phyloP scores from a whole-genome alignment of 2,797 vertebrate genomes.

The Chelon labrosus region DNA sequence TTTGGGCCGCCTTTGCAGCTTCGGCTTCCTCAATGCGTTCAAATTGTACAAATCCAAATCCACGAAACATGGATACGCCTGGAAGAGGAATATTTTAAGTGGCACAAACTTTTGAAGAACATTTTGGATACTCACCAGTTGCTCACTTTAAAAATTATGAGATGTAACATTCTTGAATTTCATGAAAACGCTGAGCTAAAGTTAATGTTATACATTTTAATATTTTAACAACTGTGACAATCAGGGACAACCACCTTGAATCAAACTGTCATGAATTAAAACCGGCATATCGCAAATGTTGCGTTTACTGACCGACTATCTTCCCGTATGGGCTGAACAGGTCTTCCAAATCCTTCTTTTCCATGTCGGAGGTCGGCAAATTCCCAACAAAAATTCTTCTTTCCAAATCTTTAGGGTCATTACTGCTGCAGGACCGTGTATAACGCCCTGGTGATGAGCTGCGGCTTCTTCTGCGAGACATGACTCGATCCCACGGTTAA shows the following conservation, averaged over 20 bases:
- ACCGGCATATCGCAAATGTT: constrained; percentile 36
- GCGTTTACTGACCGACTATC: constrained; percentile 90
- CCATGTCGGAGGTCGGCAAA: constrained; percentile 92
- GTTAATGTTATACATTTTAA: constrained; percentile 25
- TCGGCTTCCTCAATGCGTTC: constrained; percentile 90
- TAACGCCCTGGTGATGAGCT: constrained; percentile 75
- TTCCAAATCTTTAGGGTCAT: constrained; percentile 90
- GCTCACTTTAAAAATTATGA: constrained; percentile 16
- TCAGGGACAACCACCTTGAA: constrained; percentile 22
- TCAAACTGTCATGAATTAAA: constrained; percentile 34
- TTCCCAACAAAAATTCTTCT: constrained; percentile 94
- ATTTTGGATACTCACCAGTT: constrained; percentile 48
- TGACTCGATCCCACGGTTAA: constrained; percentile 71
- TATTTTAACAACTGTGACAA: constrained; percentile 18
- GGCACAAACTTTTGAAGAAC: constrained; percentile 56
- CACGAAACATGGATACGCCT: constrained; percentile 92
- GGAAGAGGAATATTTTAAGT: constrained; percentile 88
- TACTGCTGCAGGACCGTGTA: constrained; percentile 87
- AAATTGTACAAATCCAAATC: constrained; percentile 94
- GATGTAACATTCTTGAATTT: constrained; percentile 30
- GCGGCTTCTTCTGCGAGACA: constrained; percentile 90
- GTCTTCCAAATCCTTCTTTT: constrained; percentile 92
- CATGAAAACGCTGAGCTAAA: constrained; percentile 1
- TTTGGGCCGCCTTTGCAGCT: constrained; percentile 91
- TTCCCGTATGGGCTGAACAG: constrained; percentile 90